phyloP scores from a whole-genome alignment of 2,797 vertebrate species.

The Chanos chanos region DNA sequence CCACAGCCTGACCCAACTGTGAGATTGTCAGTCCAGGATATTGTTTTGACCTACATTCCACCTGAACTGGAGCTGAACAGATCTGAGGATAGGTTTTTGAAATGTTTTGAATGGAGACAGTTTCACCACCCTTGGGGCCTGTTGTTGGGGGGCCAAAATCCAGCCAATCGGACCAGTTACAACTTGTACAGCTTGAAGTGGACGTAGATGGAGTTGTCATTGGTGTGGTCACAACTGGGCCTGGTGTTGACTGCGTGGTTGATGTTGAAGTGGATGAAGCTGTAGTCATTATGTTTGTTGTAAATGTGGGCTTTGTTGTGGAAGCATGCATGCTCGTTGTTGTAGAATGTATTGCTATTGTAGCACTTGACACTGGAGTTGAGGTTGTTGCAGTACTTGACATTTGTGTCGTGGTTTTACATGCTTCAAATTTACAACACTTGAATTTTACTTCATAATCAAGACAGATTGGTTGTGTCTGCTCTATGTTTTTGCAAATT shows the following conservation, averaged over 20 bases:
- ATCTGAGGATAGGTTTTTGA: too few relatives aligned
- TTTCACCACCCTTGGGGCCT: too few relatives aligned
- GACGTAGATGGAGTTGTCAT: not conserved
- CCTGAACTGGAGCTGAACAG: too few relatives aligned
- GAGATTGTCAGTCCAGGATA: too few relatives aligned
- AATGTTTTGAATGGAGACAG: too few relatives aligned
- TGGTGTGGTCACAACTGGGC: too few relatives aligned
- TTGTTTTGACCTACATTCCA: too few relatives aligned
- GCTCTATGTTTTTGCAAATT: conserved; percentile 53
- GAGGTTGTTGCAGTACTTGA: not conserved
- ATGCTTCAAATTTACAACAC: conserved; percentile 44
- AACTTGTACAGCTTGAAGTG: too few relatives aligned
- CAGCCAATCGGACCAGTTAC: too few relatives aligned
- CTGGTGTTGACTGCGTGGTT: not conserved
- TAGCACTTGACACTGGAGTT: not conserved
- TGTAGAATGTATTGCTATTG: not conserved
- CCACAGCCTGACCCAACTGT: too few relatives aligned
- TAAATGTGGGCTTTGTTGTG: not conserved
- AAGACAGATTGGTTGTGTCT: conserved; percentile 47
- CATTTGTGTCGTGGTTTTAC: conserved; percentile 13
- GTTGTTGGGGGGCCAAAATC: too few relatives aligned
- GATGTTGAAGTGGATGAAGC: not conserved
- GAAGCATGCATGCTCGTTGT: not conserved
- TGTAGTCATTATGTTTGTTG: not conserved
- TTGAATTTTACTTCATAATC: conserved; percentile 56